Base-by-base conservation (phyloP, 2,888 invertebrate species). In the Griposia aprilina region DNA sequence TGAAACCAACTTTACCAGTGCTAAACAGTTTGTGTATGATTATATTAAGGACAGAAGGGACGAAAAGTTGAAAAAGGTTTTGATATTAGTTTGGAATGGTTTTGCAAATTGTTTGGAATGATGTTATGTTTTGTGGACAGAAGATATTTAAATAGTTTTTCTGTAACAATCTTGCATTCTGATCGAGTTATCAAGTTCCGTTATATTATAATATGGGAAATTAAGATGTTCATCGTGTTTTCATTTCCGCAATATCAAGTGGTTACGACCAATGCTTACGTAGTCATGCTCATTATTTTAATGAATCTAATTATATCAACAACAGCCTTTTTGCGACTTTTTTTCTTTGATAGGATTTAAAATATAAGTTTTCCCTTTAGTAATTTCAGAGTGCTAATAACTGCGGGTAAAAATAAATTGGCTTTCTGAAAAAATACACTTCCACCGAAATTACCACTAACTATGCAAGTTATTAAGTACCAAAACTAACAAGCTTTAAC, bases 1-100 rank as follows among this genome's bases (percentile, higher is more conserved):
- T 91, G 88, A 84, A 79, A 66, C 87, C 89, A 89, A 92, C 90
- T 93, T 92, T 90, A 89, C 89, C 90, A 89, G 88, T 87, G 89
- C 85, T 91, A 90, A 91, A 89, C 89, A 90, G 83, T 87, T 86
- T 85, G 82, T 78, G 87, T 88, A 82, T 78, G 82, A 76, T 84
- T 86, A 80, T 80, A 84, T 79, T 84, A 84, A 80, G 81, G 59
- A 71, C 69, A 69, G 68, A 80, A 66, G 36, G 74, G 57, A 52
- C 41, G 67, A 50, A 60, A 59, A 65, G 41, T 41, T 41, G 41
- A 5, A 41, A 41, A 41, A 13, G 73, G 36, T 57, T 67, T 72
- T 52, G n/a, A 60, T 59, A 78, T 68, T 67, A 78, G 45, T 60
- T 57, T 60, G n/a, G 15, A 66, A 55, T 26, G 26, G n/a, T 60